Evolutionary conservation across 2,888 invertebrate species (phyloP).

Genomic region (Yponomeuta sedellus): DNA sequence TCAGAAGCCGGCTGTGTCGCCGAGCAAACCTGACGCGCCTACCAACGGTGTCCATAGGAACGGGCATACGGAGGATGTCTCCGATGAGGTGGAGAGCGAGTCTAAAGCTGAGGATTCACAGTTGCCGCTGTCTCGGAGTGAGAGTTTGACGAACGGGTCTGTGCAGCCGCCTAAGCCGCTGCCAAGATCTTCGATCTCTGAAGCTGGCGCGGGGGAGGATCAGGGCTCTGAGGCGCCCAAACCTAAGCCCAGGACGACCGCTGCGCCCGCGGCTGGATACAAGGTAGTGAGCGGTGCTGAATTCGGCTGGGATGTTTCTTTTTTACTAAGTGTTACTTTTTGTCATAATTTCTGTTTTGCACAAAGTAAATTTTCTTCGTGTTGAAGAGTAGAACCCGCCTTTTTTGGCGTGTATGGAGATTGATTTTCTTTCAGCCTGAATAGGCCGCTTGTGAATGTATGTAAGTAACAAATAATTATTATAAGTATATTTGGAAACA

Average conservation of each 20-base stretch:
- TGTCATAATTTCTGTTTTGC: no score
- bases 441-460: no score
- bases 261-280: conserved; percentile 81
- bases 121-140: conserved; percentile 50
- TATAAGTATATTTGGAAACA: no score
- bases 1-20: conserved; percentile 42
- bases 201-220: conserved; percentile 75
- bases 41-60: conserved; percentile 62
- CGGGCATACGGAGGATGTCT: conserved; percentile 43
- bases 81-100: conserved; percentile 55
- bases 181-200: conserved; percentile 87
- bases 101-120: conserved; percentile 14
- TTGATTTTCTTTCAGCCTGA: no score
- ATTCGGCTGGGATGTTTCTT: background rate
- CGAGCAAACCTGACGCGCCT: conserved; percentile 40
- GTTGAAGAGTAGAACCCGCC: background rate
- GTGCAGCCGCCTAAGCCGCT: conserved; percentile 85
- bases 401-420: background rate
- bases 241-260: conserved; percentile 84
- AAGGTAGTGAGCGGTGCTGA: conserved; percentile 76
- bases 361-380: no score
- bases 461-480: no score
- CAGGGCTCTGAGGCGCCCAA: conserved; percentile 55
- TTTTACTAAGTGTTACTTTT: no score
- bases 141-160: conserved; percentile 53